Evolutionary conservation across 2,888 invertebrate species (phyloP), one percentile per base, ranked within the genome.

Genomic region (Rhimphoctona megacephalus): DNA sequence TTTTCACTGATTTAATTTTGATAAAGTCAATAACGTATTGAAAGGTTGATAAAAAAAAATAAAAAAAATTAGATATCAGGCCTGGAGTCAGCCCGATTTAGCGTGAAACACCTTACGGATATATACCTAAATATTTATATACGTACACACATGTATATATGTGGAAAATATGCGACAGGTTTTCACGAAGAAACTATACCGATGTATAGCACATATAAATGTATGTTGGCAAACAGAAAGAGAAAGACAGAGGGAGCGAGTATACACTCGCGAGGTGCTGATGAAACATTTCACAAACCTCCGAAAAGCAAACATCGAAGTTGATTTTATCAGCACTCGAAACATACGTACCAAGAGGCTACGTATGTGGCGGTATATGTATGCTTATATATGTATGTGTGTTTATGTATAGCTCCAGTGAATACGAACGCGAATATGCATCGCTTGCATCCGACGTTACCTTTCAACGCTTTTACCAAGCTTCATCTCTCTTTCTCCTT

Each of bases 321-420:
- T 92, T 90, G 92, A 92, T 92, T 92, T 90, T 89, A 90, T 91
- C 91, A 89, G 87, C 89, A 84, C 83, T 81, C 86, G 88, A 88
- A 88, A 88, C 87, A 85, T 74, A 85, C 81, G 81, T 88, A 81
- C 67, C 22, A 46, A 52, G 66, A 52, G 66, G 70, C 64, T 54
- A 22, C 19, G 39, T 25, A 61, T 64, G 70, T 54, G 39, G 70
- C 54, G 39, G 14, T 30, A 36, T 79, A 1, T 39, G 39, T 39
- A 25, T n/a, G 49, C 25, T 57, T 70, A n/a, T 64, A 30, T 80
- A 43, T 25, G 33, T 52, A 72, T 72, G 1, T 9, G 39, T 39
- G 49, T 70, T 22, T 46, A n/a, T 43, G 66, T 78, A 49, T 17
- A 52, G 74, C 52, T 67, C 30, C 25, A 46, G 86, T 70, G 78